Evolutionary conservation across 2,888 invertebrate genomes (phyloP).

Genomic region (Pterobdella sp.): DNA sequence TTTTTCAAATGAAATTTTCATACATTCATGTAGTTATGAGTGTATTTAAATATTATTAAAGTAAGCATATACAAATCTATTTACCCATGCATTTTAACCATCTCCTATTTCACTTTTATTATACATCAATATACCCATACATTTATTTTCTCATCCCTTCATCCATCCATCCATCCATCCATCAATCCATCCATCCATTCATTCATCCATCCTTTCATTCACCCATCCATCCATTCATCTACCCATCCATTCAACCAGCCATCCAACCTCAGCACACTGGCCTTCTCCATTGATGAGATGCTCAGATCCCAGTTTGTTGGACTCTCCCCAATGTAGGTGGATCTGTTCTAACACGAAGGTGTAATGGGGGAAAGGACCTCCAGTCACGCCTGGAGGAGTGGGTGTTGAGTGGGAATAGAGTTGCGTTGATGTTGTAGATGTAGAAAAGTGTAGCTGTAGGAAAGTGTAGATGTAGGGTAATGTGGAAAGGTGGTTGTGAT

Average conservation of each 20-base stretch:
- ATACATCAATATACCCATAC: no score
- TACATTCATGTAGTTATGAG: no score
- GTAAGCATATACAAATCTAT: no score
- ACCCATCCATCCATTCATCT: background rate
- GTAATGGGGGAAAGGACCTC: conserved; percentile 27
- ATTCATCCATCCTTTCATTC: no score
- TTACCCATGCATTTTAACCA: no score
- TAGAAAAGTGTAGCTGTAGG: background rate
- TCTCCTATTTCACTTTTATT: no score
- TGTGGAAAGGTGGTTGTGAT: background rate
- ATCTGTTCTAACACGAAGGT: conserved; percentile 32
- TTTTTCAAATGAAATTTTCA: no score
- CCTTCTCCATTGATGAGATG: conserved; percentile 26
- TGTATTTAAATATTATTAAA: no score
- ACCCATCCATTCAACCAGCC: background rate
- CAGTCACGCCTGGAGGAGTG: conserved; percentile 22
- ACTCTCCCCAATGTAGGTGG: conserved; percentile 32
- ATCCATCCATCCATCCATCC: no score
- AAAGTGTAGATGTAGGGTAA: background rate
- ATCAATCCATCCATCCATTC: no score
- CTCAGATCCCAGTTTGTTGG: conserved; percentile 28
- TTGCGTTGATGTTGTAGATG: no score
- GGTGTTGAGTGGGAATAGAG: background rate
- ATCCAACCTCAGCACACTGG: conserved; percentile 27
- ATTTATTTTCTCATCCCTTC: no score